These are phyloP conservation scores for Plebejus melissa DNA, from an alignment of 2,888 invertebrate species.

Conservation along the genomic window DNA sequence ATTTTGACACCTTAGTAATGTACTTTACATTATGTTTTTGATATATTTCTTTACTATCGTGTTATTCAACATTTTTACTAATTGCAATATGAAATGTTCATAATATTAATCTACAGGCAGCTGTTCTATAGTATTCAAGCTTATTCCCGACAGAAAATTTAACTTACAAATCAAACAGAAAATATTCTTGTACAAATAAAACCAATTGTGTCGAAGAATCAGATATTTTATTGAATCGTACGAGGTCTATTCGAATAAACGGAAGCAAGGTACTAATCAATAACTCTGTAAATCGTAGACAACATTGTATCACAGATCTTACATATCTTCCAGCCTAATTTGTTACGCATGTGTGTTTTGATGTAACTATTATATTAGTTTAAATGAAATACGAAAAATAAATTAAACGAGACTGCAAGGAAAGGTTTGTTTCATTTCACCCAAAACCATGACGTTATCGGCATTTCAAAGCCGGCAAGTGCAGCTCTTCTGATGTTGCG, in stretches of 20 bases:
- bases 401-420: constrained; percentile 76
- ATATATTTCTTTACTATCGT: too few relatives aligned
- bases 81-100: too few relatives aligned
- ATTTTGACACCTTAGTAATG: too few relatives aligned
- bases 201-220: constrained; percentile 14
- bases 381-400: constrained; percentile 60
- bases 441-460: not conserved
- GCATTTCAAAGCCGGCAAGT: too few relatives aligned
- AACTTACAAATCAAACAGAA: not conserved
- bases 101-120: too few relatives aligned
- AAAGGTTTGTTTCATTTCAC: constrained; percentile 46
- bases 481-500: too few relatives aligned
- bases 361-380: constrained; percentile 69
- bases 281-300: constrained; percentile 47
- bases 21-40: too few relatives aligned
- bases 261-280: constrained; percentile 43
- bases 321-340: constrained; percentile 72
- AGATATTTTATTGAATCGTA: constrained; percentile 28
- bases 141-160: not conserved
- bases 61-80: too few relatives aligned
- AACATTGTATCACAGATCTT: constrained; percentile 55
- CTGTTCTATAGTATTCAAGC: too few relatives aligned
- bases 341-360: constrained; percentile 74
- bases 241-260: constrained; percentile 41
- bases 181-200: constrained; percentile 15